Evolutionary conservation across 2,797 vertebrate species (phyloP), one percentile per base, ranked within the genome.

Genomic region (Meda fulgida): DNA sequence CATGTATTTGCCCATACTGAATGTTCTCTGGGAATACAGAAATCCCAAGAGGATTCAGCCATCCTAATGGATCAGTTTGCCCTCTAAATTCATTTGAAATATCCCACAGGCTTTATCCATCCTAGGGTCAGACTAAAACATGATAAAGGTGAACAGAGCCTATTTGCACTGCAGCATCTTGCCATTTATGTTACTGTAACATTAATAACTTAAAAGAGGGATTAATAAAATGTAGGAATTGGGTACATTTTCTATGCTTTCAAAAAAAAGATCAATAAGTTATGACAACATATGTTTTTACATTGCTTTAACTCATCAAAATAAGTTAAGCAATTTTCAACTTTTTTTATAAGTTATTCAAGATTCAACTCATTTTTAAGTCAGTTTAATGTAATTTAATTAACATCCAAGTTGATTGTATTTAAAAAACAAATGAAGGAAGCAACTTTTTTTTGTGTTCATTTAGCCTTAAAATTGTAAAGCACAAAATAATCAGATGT

Each of bases 21-120:
- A 67, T 16, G 6, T 31, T 19, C 40, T 46, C n/a, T 31, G 38
- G 60, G 18, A 66, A 79, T 48, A 46, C 38, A 34, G 40, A 31
- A 26, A 31, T 65, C 77, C 58, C 38, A 43, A 63, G 67, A 72
- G 38, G n/a, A 43, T 40, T 26, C 40, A 51, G 31, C 14, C 14
- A 9, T 65, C 43, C 46, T 36, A 38, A 66, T 48, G 29, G 60
- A 38, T 53, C 43, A 29, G 31, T 51, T 31, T 75, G 40, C 10
- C 29, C 67, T 48, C 5, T 83, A 83, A 66, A 76, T 29, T 38
- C 31, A 76, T 83, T 26, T 76, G 3, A 83, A 43, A 67, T 67
- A 40, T 77, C 60, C 23, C 31, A 23, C 16, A 23, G 7, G 26
- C 36, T 14, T 31, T 53, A 40, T 23, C 14, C n/a, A 18, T 31